These are phyloP conservation scores for Coracias cyanogaster DNA, from an alignment of 2,797 vertebrate genomes.

Conservation along the genomic window DNA sequence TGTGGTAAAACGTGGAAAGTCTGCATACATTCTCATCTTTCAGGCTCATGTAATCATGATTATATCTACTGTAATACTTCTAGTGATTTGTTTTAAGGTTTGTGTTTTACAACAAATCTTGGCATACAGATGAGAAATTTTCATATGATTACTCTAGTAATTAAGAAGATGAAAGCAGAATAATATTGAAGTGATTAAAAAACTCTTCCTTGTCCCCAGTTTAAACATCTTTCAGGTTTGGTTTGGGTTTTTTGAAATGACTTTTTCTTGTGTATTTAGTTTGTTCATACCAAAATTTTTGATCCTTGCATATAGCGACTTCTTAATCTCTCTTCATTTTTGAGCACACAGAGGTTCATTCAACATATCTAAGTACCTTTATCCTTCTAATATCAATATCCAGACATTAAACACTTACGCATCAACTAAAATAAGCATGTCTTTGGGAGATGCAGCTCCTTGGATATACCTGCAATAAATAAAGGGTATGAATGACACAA, in stretches of 20 bases:
- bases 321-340: background rate
- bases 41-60: background rate
- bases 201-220: background rate
- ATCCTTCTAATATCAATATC: background rate
- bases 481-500: background rate
- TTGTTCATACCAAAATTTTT: background rate
- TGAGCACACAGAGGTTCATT: background rate
- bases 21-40: background rate
- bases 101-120: background rate
- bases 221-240: background rate
- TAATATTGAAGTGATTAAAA: background rate
- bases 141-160: background rate
- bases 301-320: background rate
- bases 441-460: slow-evolving; percentile 98
- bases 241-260: background rate
- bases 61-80: background rate
- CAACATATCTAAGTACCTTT: background rate
- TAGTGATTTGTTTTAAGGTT: background rate
- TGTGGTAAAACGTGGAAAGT: background rate
- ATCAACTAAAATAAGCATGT: slow-evolving; percentile 98
- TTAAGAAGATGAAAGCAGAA: background rate
- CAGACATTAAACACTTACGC: slow-evolving; percentile 87
- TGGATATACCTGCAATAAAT: slow-evolving; percentile 93
- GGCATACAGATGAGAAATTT: background rate
- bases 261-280: background rate